phyloP scores from a whole-genome alignment of 2,113 vertebrate species.

The Vidua chalybeata region DNA sequence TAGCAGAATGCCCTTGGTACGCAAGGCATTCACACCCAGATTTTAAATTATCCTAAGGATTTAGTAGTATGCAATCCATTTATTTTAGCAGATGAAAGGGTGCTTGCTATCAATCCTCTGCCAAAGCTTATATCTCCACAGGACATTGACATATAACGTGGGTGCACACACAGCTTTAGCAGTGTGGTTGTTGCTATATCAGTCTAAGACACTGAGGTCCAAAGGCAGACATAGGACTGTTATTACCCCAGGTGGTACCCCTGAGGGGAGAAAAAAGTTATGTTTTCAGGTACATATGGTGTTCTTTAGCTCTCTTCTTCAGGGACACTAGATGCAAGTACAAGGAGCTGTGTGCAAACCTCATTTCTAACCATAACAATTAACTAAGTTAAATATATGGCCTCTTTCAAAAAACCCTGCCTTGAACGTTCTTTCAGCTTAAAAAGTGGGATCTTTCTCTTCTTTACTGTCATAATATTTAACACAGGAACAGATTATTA shows the following conservation, averaged over 20 bases:
- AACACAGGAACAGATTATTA: background rate
- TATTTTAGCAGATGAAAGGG: background rate
- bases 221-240: background rate
- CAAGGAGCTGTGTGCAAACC: background rate
- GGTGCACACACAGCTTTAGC: background rate
- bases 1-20: background rate
- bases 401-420: background rate
- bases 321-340: background rate
- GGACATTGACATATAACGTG: background rate
- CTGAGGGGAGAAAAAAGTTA: no score
- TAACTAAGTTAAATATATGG: background rate
- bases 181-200: fast-evolving
- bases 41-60: background rate
- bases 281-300: background rate
- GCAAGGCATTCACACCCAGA: background rate
- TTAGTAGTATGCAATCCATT: background rate
- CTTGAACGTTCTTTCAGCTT: background rate
- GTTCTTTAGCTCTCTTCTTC: background rate
- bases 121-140: background rate
- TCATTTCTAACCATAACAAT: background rate
- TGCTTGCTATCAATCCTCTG: background rate
- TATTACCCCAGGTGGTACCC: background rate
- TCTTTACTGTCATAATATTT: background rate
- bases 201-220: background rate
- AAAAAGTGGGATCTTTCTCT: background rate